These are phyloP conservation scores for Periplaneta americana DNA, from an alignment of 1,140 invertebrate species.

Conservation along the genomic window DNA sequence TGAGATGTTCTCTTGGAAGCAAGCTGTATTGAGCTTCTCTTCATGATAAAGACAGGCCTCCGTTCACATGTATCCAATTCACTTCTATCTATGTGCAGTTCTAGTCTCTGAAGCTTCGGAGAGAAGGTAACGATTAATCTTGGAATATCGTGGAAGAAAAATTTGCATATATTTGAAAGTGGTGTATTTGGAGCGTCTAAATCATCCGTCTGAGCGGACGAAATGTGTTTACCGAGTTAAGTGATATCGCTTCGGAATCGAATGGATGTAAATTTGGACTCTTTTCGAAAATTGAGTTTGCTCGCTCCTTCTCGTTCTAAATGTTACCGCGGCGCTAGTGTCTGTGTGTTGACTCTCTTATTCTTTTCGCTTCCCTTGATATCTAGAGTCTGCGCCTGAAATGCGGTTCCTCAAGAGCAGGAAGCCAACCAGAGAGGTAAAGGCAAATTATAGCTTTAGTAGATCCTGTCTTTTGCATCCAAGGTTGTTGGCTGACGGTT, in stretches of 20 bases:
- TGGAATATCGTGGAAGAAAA: background rate
- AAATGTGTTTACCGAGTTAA: background rate
- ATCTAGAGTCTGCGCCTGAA: background rate
- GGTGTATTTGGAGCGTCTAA: background rate
- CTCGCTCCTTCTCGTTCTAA: background rate
- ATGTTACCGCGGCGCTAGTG: background rate
- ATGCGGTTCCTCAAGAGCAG: no score
- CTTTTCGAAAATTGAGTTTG: background rate
- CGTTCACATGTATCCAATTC: no score
- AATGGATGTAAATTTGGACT: background rate
- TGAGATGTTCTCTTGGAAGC: no score
- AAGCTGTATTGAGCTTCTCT: no score
- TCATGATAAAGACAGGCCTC: no score
- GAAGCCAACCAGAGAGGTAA: no score
- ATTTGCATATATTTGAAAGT: background rate
- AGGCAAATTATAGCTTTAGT: no score
- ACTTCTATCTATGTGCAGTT: no score
- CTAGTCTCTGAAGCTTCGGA: background rate
- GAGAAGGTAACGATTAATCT: background rate
- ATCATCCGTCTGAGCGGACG: background rate
- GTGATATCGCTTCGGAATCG: background rate
- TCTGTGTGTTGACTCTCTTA: background rate
- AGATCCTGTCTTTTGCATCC: no score
- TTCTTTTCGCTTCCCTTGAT: background rate
- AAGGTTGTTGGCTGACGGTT: no score